Evolutionary conservation across 2,888 invertebrate genomes (phyloP), one percentile per base, ranked within the genome.

Genomic region (Hypomecis punctinalis): DNA sequence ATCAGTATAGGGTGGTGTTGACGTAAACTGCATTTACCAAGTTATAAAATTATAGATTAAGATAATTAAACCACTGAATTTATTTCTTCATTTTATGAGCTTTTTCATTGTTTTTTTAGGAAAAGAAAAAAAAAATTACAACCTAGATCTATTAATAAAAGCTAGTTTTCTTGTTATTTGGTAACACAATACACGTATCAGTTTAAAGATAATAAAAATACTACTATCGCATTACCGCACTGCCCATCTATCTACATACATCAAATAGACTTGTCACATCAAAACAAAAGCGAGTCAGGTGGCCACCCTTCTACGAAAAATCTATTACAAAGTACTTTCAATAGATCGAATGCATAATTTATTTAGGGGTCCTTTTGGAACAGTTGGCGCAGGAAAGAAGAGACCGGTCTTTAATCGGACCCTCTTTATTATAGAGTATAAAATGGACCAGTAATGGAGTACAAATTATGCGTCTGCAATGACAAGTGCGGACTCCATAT

Each of bases 401-500:
- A 93, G 86, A 82, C 89, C 78, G 71, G 84, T 78, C 83, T 90
- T 82, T 88, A 88, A 90, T 89, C 87, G 84, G 81, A 84, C 88
- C 87, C 82, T 84, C 84, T 88, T 85, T 89, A 89, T 87, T 85
- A 86, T 75, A 82, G 84, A 78, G 80, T 82, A 60, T 52, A 81
- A 82, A 83, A 86, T 85, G 81, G 80, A 82, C 79, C 80, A 79
- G 83, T 92, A 91, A 92, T 92, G 86, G 91, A 85, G 87, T 78
- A 90, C 91, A 90, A 92, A 93, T 93, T 91, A 92, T 89, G 86
- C 86, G 82, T 74, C 73, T 74, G 77, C 74, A 76, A 81, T 83
- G 88, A 90, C 92, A 92, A 91, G 91, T 92, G 91, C 88, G 79
- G 78, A 63, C 78, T 87, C 77, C 92, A 91, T 92, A 91, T 91